Conservation (phyloP, 2,888 invertebrate genomes). For the Aporophyla lueneburgensis region DNA sequence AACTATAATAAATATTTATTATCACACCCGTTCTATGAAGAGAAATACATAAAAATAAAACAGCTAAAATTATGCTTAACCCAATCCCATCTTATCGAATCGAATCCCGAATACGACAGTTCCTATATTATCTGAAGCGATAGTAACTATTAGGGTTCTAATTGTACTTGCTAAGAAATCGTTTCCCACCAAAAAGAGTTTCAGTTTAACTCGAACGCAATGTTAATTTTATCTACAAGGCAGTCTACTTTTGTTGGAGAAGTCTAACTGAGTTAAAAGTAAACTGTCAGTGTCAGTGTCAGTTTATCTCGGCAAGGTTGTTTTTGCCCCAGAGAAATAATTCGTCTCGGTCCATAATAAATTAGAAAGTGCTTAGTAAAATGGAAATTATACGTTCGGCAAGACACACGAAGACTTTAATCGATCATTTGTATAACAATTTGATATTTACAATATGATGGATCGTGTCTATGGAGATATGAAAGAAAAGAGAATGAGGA, state of each 20-base stretch:
- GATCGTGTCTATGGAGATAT: constrained; percentile 26
- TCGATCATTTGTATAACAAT: constrained; percentile 81
- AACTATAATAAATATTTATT: no score
- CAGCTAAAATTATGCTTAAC: not conserved
- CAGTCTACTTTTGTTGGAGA: constrained; percentile 49
- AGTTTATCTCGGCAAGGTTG: constrained; percentile 58
- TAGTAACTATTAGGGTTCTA: not conserved
- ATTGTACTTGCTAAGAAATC: constrained; percentile 15
- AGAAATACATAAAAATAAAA: no score
- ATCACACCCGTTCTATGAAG: no score
- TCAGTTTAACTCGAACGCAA: constrained; percentile 46
- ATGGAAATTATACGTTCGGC: constrained; percentile 83
- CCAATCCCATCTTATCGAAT: not conserved
- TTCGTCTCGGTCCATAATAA: constrained; percentile 66
- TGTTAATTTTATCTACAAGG: constrained; percentile 34
- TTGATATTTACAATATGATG: constrained; percentile 78
- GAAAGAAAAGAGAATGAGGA: constrained; percentile 7
- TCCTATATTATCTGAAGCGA: not conserved
- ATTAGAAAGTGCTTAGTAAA: constrained; percentile 70
- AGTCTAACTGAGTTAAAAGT: constrained; percentile 72
- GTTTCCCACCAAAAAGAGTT: constrained; percentile 49
- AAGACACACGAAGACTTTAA: constrained; percentile 77
- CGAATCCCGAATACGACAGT: not conserved
- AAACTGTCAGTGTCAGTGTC: constrained; percentile 71
- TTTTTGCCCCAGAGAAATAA: constrained; percentile 64